These are phyloP conservation scores for Poliocrania exsul DNA, from an alignment of 2,797 vertebrate genomes.

Conservation along the genomic window DNA sequence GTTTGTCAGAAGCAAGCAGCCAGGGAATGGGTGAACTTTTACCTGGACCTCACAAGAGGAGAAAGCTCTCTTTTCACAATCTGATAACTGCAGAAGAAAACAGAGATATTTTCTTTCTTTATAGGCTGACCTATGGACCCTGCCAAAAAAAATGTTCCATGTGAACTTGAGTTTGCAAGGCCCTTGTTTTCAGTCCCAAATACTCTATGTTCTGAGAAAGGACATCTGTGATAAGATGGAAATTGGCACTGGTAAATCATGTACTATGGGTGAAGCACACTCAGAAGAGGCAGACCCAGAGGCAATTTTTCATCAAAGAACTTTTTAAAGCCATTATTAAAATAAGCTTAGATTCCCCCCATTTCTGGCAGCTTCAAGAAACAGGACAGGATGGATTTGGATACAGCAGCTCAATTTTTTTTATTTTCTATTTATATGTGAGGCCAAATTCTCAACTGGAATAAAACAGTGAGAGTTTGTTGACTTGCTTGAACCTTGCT, in stretches of 20 bases:
- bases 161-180: conserved; percentile 66
- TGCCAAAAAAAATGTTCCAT: conserved; percentile 62
- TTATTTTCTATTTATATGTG: neutral
- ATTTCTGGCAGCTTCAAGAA: neutral
- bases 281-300: conserved; percentile 23
- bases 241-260: conserved; percentile 12
- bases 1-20: conserved; percentile 74
- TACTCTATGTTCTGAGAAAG: conserved; percentile 61
- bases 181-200: conserved; percentile 68
- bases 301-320: conserved; percentile 52
- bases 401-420: neutral
- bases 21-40: conserved; percentile 75
- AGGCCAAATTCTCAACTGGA: neutral
- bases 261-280: conserved; percentile 21
- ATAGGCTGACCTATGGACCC: conserved; percentile 61
- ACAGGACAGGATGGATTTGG: conserved; percentile 17
- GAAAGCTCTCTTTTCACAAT: conserved; percentile 67
- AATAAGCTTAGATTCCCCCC: conserved; percentile 13
- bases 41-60: conserved; percentile 85
- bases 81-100: conserved; percentile 73
- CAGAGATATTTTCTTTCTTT: conserved; percentile 72
- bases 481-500: neutral
- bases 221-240: conserved; percentile 64
- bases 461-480: neutral
- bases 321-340: conserved; percentile 45